phyloP scores from a whole-genome alignment of 2,113 vertebrate species.

The Chlamydotis undulata region DNA sequence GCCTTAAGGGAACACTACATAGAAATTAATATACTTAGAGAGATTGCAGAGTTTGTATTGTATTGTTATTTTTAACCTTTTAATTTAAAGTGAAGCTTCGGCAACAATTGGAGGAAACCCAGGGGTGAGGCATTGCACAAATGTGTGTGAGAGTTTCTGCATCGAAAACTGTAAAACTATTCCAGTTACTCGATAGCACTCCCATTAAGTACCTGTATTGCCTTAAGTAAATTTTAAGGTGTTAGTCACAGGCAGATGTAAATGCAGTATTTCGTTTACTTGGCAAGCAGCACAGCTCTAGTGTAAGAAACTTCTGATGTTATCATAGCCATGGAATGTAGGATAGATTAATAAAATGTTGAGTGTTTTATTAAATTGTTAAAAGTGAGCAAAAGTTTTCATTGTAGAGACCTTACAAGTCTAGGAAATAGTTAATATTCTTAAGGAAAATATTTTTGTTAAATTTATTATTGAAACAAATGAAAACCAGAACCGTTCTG shows the following conservation, averaged over 20 bases:
- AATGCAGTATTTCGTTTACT: neutral
- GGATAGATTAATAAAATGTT: neutral
- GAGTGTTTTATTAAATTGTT: neutral
- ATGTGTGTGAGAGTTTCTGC: neutral
- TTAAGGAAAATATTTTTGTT: neutral
- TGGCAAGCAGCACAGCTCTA: neutral
- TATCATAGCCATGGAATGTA: neutral
- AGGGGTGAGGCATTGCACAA: slow-evolving; percentile 31
- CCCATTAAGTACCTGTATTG: neutral
- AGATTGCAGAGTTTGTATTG: neutral
- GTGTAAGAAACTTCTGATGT: neutral
- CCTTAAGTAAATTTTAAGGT: neutral
- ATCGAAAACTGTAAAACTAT: neutral
- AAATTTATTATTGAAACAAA: neutral
- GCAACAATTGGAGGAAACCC: slow-evolving; percentile 55
- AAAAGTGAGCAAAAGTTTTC: neutral
- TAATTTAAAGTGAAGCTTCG: neutral
- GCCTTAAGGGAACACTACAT: neutral
- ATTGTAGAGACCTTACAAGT: neutral
- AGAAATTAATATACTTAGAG: neutral
- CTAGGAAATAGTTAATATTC: neutral
- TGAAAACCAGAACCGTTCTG: neutral
- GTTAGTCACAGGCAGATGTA: neutral
- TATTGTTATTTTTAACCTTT: slow-evolving; percentile 27
- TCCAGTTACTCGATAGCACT: neutral